Percentiles rank a stretch among this genome's conserved stretches.
Conservation (phyloP, 2,888 invertebrate genomes). For the Heteropelma amictum region DNA sequence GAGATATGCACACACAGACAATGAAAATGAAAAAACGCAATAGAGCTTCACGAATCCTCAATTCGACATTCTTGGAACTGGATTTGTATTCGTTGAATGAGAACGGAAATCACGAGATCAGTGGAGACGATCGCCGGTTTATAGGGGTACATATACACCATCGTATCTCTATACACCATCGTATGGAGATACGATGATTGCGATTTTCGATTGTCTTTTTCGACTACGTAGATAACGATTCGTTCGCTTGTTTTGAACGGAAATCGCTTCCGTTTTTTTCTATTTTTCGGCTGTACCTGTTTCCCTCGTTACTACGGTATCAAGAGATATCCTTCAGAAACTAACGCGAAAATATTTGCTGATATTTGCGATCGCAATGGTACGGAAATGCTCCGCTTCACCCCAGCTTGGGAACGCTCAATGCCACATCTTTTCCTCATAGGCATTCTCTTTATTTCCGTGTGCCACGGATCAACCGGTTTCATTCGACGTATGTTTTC, state of each 20-base stretch:
- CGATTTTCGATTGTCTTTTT: constrained; percentile 20
- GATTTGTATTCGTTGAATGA: constrained; percentile 62
- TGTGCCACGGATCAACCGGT: too few species aligned
- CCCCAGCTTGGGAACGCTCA: too few species aligned
- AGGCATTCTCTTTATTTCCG: too few species aligned
- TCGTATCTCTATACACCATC: constrained; percentile 6
- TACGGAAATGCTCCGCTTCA: too few species aligned
- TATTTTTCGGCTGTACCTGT: background rate
- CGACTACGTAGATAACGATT: constrained; percentile 48
- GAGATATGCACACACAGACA: background rate
- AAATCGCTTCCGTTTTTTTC: constrained; percentile 21
- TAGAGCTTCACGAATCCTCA: constrained; percentile 59
- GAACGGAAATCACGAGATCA: constrained; percentile 43
- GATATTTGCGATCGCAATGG: too few species aligned
- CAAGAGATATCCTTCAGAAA: too few species aligned
- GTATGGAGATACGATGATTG: background rate
- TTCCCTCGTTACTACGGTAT: background rate
- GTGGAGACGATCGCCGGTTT: constrained; percentile 7
- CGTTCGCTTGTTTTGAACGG: constrained; percentile 50
- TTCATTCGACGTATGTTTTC: too few species aligned
- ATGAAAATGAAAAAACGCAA: constrained; percentile 33
- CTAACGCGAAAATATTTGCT: too few species aligned
- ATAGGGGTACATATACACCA: constrained; percentile 12
- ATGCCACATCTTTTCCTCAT: too few species aligned
- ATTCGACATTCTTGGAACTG: constrained; percentile 55